Evolutionary conservation across 2,797 vertebrate species (phyloP), one percentile per base, ranked within the genome.

Genomic region (Coilia nasus): DNA sequence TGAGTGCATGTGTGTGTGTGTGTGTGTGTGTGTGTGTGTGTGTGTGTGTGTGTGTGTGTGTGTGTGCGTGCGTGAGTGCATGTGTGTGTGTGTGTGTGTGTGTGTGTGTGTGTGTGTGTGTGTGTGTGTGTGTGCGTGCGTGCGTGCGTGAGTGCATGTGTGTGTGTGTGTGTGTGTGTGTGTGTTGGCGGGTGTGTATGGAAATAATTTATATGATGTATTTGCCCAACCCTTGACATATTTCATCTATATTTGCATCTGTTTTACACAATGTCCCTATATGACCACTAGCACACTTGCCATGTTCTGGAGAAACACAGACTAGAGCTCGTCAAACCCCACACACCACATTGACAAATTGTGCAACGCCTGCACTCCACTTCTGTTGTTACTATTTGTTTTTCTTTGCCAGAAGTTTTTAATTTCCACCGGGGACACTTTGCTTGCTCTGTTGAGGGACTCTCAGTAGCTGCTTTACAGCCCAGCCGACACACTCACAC

Each of bases 11-110:
- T 28, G 4, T 81, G 11, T 17, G 67, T 62, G 19, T n/a, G 28
- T 71, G 21, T 83, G 35, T 60, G 28, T 28, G 17, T 46, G 23
- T n/a, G 23, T 50, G 81, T 62, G 47, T 57, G 67, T 83, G 62
- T 83, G 64, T 83, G 64, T 54, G 50, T 82, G 47, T 54, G 60
- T 64, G 60, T 64, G n/a, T 64, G 60, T 64, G 60, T 28, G 9
- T 11, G 60, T 28, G 60, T 64, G 60, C 23, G 23, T 28, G 60
- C 23, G 60, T 28, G 60, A 7, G 6, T 64, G 23, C 21, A n/a
- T 62, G 19, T 23, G 59, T 62, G 59, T 62, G 25, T 47, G 46
- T 47, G 46, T 47, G 46, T 47, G 3, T 47, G 46, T 47, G 28
- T 10, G 14, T 67, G 64, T 67, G 60, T 9, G n/a, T 23, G 60